Percentiles rank a stretch among this genome's conserved stretches.
phyloP scores from a whole-genome alignment of 2,888 invertebrate species.

The Polyommatus iphigenia region DNA sequence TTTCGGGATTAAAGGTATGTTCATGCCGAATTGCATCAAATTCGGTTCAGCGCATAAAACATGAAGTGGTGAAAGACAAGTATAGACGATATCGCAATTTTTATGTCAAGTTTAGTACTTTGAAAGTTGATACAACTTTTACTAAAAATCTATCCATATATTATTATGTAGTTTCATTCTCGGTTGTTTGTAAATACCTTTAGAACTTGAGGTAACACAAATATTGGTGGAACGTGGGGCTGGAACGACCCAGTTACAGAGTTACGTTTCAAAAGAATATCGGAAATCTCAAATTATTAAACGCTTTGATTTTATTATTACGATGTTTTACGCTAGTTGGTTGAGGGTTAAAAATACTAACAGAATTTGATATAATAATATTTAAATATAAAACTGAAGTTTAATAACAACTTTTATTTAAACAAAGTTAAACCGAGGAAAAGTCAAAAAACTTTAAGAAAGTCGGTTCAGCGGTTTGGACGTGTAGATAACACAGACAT shows the following conservation, averaged over 20 bases:
- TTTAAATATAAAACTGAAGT: too few relatives aligned
- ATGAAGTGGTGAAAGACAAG: not conserved
- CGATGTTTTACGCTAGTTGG: not conserved
- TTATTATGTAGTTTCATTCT: constrained; percentile 3
- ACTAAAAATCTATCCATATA: not conserved
- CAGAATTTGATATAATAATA: not conserved
- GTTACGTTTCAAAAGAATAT: constrained; percentile 28
- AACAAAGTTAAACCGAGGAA: too few relatives aligned
- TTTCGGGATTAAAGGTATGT: too few relatives aligned
- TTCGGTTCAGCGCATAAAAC: not conserved
- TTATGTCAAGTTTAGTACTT: not conserved
- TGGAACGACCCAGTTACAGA: constrained; percentile 27
- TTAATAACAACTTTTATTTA: too few relatives aligned
- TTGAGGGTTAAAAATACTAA: not conserved
- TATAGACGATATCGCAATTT: not conserved
- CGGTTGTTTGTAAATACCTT: constrained; percentile 32
- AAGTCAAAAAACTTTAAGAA: too few relatives aligned
- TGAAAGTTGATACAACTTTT: not conserved
- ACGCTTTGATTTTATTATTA: not conserved
- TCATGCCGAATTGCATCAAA: not conserved
- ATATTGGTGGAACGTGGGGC: constrained; percentile 38
- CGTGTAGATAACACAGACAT: too few relatives aligned
- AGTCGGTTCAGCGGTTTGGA: too few relatives aligned
- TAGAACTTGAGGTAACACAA: constrained; percentile 35
- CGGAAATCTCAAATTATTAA: not conserved